Base-by-base conservation (phyloP, 2,113 vertebrate species). In the Lepidothrix coronata region DNA sequence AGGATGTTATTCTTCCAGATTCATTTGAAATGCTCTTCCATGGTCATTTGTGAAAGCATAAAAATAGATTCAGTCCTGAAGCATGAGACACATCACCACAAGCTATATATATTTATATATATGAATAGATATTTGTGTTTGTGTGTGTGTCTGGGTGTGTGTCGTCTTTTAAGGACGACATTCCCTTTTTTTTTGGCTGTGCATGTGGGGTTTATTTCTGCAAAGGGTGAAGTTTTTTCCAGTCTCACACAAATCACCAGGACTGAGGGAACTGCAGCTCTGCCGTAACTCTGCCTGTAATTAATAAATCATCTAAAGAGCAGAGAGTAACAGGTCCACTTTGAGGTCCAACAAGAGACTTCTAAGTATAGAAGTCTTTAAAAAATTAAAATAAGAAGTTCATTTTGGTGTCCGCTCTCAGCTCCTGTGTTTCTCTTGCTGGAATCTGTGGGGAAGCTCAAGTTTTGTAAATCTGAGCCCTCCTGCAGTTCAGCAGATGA, bases 261-360 rank as follows among this genome's bases (percentile, higher is more conserved):
- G 77, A 91, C 71, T 35, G 81, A 88, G 52, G 67, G 70, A 94
- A 30, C 84, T 70, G 87, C 87, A 85, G 89, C 63, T 89, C 91
- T 89, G 55, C 67, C 0, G 4, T 67, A 95, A 78, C 46, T 86
- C 84, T 80, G 77, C 80, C 66, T 97, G 87, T 96, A 95, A 97
- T 96, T 96, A 96, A 96, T 96, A 95, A 96, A 95, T 96, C 94
- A 93, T 97, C 96, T 95, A 30, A 96, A 91, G 78, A 91, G 46
- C 74, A 91, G 49, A 88, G 85, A 88, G 62, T 76, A 91, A 82
- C 93, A 70, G 62, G 95, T 89, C 93, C 77, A 85, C 91, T 95
- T 95, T 93, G 95, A 97, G 91, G 93, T 83, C 89, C 91, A 93
- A 89, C 71, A 88, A 81, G 85, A 96, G 81, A 88, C 88, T 95